Conservation (phyloP, 1,140 invertebrate species). For the Philopotamus ludificatus region DNA sequence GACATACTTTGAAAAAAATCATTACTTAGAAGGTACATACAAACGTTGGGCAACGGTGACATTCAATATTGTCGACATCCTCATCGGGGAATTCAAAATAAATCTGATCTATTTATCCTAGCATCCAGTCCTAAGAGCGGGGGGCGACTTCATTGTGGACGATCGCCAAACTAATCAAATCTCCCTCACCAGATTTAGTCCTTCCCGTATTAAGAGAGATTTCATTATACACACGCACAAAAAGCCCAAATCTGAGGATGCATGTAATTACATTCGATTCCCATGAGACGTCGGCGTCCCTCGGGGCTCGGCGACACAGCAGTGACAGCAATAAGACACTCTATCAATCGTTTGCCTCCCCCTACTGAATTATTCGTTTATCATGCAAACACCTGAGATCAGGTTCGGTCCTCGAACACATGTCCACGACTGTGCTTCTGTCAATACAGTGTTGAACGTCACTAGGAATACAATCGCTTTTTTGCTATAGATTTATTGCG, state of each 20-base stretch:
- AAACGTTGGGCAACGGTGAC: no score
- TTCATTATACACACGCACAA: background rate
- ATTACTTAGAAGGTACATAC: no score
- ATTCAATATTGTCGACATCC: no score
- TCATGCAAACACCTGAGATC: constrained; percentile 3
- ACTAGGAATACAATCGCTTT: no score
- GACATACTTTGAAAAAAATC: no score
- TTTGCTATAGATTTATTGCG: no score
- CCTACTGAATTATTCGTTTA: background rate
- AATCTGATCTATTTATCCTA: constrained; percentile 34
- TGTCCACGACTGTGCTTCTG: background rate
- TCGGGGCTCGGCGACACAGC: background rate
- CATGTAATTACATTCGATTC: constrained; percentile 14
- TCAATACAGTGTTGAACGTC: no score
- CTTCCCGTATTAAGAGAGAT: background rate
- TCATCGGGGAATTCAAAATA: constrained; percentile 19
- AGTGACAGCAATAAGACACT: constrained; percentile 10
- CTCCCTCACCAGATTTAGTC: constrained; percentile 20
- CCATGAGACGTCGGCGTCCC: background rate
- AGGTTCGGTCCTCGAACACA: background rate
- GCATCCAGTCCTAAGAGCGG: constrained; percentile 5
- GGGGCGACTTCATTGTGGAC: constrained; percentile 8
- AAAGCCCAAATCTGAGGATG: constrained; percentile 8
- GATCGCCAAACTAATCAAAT: constrained; percentile 35
- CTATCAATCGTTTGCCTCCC: constrained; percentile 4